A percentile compares a stretch with the other conserved stretches of the same genome.
Evolutionary conservation across 2,797 vertebrate species (phyloP).

Genomic region (Cetoscarus ocellatus): DNA sequence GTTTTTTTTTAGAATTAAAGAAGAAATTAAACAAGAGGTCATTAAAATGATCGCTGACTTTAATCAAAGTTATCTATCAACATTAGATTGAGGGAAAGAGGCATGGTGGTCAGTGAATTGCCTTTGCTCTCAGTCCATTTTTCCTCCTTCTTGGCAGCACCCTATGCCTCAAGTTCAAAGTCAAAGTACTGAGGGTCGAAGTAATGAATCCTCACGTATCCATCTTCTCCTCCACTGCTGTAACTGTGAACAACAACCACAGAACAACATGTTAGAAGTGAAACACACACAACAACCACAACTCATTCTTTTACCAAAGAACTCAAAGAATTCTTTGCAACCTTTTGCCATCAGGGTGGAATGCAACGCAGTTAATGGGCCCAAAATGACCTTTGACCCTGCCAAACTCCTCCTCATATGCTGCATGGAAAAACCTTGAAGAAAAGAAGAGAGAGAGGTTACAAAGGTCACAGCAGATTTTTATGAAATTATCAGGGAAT

Average conservation of each 20-base stretch:
- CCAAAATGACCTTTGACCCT: slow-evolving; percentile 98
- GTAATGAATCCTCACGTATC: slow-evolving; percentile 96
- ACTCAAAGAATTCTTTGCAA: slow-evolving; percentile 47
- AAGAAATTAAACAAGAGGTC: slow-evolving; percentile 1
- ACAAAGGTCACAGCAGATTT: too few species aligned
- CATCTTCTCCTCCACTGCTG: slow-evolving; percentile 97
- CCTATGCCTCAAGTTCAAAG: slow-evolving; percentile 93
- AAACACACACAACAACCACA: not conserved
- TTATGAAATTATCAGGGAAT: too few species aligned
- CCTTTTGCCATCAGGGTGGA: slow-evolving; percentile 99
- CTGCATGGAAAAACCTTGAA: slow-evolving; percentile 96
- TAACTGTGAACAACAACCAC: slow-evolving; percentile 85
- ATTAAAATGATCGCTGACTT: slow-evolving; percentile 21
- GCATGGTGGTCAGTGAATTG: not conserved
- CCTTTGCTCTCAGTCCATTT: not conserved
- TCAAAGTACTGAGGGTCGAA: slow-evolving; percentile 98
- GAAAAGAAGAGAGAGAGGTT: not conserved
- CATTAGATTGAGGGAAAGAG: slow-evolving; percentile 26
- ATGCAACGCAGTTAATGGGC: slow-evolving; percentile 97
- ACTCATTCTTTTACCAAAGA: not conserved
- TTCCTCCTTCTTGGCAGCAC: slow-evolving; percentile 4
- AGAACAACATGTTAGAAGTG: not conserved
- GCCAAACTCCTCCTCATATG: slow-evolving; percentile 97
- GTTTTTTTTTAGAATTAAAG: too few species aligned
- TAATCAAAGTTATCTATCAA: slow-evolving; percentile 27